phyloP scores from a whole-genome alignment of 1,140 invertebrate species.

The Copidosoma floridanum region DNA sequence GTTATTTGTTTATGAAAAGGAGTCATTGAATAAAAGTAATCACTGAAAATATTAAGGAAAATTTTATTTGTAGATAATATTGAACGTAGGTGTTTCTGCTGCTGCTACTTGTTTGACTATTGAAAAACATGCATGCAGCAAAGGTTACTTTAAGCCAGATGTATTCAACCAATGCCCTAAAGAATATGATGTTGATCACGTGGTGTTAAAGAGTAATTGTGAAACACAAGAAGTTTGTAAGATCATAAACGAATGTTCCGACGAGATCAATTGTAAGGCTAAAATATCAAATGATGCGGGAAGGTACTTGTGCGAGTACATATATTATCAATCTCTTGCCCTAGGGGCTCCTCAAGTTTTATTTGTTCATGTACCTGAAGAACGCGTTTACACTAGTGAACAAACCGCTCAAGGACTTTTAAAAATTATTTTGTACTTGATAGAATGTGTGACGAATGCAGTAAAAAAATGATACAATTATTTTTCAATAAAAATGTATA shows the following conservation, averaged over 20 bases:
- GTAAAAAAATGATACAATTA: constrained; percentile 4
- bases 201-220: constrained; percentile 50
- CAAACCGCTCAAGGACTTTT: constrained; percentile 59
- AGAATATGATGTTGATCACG: constrained; percentile 41
- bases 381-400: constrained; percentile 55
- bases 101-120: constrained; percentile 58
- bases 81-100: constrained; percentile 67
- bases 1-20: no score
- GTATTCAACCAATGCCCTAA: constrained; percentile 51
- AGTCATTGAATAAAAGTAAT: no score
- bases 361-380: constrained; percentile 69
- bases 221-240: constrained; percentile 50
- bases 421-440: constrained; percentile 52
- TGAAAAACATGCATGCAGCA: constrained; percentile 60
- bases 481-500: constrained; percentile 2
- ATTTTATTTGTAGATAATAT: constrained; percentile 56
- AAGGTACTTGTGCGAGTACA: constrained; percentile 70
- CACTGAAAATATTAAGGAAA: no score
- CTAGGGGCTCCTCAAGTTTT: constrained; percentile 57
- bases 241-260: constrained; percentile 46
- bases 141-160: constrained; percentile 59
- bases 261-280: constrained; percentile 36
- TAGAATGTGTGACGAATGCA: constrained; percentile 25
- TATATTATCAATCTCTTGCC: constrained; percentile 65
- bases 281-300: constrained; percentile 53